These are phyloP conservation scores for Acrossocheilus fasciatus DNA, from an alignment of 2,797 vertebrate genomes.

Conservation along the genomic window DNA sequence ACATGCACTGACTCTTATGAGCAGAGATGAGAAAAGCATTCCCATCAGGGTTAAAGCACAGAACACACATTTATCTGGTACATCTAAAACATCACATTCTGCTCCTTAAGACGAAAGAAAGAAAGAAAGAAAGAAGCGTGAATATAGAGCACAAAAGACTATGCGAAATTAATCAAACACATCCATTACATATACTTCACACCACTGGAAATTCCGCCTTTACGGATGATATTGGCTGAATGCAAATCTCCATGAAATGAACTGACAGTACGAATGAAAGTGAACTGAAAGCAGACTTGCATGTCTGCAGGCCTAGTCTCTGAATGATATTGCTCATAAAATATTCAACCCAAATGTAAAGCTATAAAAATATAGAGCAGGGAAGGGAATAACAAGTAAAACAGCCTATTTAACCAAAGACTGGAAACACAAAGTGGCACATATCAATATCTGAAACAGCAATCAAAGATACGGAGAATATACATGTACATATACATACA, in stretches of 20 bases:
- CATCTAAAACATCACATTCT: constrained; percentile 8
- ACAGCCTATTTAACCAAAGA: constrained; percentile 11
- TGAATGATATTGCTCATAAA: constrained; percentile 43
- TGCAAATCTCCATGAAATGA: constrained; percentile 39
- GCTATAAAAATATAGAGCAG: background rate
- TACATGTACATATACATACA: too few species aligned
- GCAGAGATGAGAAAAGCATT: background rate
- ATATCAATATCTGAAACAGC: background rate
- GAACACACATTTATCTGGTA: background rate
- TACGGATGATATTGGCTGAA: constrained; percentile 11
- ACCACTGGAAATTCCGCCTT: constrained; percentile 3
- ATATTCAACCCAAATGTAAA: constrained; percentile 33
- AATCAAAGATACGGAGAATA: background rate
- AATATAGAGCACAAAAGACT: constrained; percentile 1
- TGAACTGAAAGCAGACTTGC: constrained; percentile 9
- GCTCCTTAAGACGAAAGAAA: background rate
- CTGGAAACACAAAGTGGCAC: background rate
- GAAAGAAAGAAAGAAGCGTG: background rate
- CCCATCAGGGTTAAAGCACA: background rate
- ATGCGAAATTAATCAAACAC: background rate
- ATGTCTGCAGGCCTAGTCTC: constrained; percentile 13
- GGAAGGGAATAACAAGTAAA: constrained; percentile 5
- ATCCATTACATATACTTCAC: constrained; percentile 13
- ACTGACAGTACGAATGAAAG: background rate
- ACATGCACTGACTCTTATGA: background rate